Percentiles rank a stretch among this genome's conserved stretches.
phyloP scores from a whole-genome alignment of 2,113 vertebrate genomes.

The Melozone crissalis region DNA sequence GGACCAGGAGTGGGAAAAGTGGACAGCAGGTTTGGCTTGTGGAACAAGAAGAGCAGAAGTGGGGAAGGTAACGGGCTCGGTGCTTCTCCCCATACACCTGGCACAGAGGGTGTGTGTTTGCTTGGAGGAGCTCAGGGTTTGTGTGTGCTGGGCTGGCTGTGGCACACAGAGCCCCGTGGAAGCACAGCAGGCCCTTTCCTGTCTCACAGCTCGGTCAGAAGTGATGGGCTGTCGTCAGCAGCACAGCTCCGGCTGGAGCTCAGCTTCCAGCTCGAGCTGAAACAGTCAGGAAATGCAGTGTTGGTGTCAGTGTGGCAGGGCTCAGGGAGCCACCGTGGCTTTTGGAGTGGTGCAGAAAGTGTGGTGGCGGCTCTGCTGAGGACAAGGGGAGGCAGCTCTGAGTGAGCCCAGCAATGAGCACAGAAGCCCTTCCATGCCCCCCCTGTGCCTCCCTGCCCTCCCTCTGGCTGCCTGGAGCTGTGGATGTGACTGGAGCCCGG shows the following conservation, averaged over 20 bases:
- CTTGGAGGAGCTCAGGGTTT: neutral
- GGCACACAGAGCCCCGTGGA: neutral
- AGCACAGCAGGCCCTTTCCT: neutral
- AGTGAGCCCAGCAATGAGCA: neutral
- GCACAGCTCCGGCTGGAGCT: neutral
- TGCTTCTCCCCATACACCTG: neutral
- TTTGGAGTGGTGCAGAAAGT: neutral
- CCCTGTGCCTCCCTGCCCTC: neutral
- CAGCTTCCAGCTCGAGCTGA: neutral
- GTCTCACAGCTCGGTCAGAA: neutral
- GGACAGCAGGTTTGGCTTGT: neutral
- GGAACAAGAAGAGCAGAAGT: neutral
- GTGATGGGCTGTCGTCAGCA: neutral
- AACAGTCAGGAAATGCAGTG: neutral
- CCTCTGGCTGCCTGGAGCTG: neutral
- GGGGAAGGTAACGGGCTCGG: neutral
- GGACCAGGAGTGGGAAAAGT: rapidly evolving
- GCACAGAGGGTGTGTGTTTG: neutral
- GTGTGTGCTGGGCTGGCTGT: neutral
- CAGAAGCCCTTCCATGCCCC: neutral
- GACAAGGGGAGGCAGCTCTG: rapidly evolving
- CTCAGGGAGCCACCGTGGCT: neutral
- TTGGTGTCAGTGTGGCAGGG: neutral
- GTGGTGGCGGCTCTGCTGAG: neutral
- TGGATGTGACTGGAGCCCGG: neutral